Percentiles rank a stretch among this genome's conserved stretches.
Evolutionary conservation across 2,113 vertebrate species (phyloP).

Genomic region (Cervus canadensis): DNA sequence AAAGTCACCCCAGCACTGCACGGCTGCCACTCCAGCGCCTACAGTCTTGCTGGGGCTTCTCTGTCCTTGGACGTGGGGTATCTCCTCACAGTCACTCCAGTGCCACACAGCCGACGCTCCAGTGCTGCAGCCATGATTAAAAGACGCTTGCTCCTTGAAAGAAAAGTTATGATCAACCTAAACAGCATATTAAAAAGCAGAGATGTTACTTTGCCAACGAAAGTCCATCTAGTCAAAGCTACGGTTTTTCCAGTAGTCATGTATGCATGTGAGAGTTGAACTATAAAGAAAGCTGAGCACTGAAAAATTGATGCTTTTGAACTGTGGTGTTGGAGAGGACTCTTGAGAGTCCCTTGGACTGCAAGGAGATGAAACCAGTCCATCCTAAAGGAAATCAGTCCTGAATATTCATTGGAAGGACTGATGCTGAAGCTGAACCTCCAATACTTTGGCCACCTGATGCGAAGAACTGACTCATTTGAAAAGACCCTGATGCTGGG

Average conservation of each 20-base stretch:
- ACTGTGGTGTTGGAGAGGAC: background rate
- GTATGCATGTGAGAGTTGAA: background rate
- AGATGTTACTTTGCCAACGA: background rate
- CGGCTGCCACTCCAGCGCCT: fast-evolving
- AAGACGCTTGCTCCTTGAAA: background rate
- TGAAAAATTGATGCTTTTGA: background rate
- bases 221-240: background rate
- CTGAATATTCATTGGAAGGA: background rate
- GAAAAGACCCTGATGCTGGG: background rate
- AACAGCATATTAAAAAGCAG: background rate
- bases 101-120: background rate
- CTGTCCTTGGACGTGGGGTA: background rate
- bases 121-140: background rate
- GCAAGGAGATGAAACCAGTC: background rate
- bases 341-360: background rate
- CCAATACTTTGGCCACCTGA: background rate
- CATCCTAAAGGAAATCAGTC: background rate
- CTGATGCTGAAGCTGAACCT: background rate
- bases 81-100: background rate
- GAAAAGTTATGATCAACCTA: background rate
- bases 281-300: background rate
- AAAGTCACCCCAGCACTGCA: background rate
- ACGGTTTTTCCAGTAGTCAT: background rate
- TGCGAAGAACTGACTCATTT: background rate
- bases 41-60: background rate